phyloP scores from a whole-genome alignment of 2,797 vertebrate genomes.

The Enteromius paludinosus region DNA sequence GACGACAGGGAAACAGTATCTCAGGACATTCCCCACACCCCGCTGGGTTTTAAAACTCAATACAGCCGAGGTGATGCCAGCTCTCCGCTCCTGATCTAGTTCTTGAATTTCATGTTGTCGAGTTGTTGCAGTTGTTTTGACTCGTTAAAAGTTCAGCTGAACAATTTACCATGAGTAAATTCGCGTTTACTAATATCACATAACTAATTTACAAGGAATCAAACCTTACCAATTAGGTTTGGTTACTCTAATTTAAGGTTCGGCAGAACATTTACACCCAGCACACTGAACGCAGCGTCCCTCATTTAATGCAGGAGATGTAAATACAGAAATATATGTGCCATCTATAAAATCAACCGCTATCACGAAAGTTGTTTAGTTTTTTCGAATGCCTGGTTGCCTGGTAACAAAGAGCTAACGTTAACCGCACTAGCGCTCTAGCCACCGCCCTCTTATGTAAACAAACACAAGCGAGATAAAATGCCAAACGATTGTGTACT shows the following conservation, averaged over 20 bases:
- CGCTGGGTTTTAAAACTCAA: conserved; percentile 51
- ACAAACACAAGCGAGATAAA: background rate
- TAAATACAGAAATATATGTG: background rate
- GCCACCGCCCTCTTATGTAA: conserved; percentile 18
- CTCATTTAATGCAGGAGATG: background rate
- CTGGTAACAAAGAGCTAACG: conserved; percentile 33
- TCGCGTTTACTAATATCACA: background rate
- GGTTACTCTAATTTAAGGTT: conserved; percentile 3
- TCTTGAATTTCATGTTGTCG: conserved; percentile 21
- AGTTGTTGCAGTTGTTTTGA: conserved; percentile 26
- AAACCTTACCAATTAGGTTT: background rate
- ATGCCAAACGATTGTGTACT: background rate
- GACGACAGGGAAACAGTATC: conserved; percentile 51
- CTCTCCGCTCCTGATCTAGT: background rate
- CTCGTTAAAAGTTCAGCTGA: background rate
- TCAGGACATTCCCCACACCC: conserved; percentile 33
- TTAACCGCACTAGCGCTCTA: background rate
- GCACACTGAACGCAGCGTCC: background rate
- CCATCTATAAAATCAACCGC: background rate
- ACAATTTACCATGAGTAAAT: background rate
- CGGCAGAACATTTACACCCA: background rate
- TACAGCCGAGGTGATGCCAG: conserved; percentile 38
- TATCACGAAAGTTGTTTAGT: background rate
- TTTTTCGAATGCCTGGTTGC: background rate
- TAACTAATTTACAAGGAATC: background rate